phyloP scores from a whole-genome alignment of 2,113 vertebrate genomes.

The Crotophaga sulcirostris region DNA sequence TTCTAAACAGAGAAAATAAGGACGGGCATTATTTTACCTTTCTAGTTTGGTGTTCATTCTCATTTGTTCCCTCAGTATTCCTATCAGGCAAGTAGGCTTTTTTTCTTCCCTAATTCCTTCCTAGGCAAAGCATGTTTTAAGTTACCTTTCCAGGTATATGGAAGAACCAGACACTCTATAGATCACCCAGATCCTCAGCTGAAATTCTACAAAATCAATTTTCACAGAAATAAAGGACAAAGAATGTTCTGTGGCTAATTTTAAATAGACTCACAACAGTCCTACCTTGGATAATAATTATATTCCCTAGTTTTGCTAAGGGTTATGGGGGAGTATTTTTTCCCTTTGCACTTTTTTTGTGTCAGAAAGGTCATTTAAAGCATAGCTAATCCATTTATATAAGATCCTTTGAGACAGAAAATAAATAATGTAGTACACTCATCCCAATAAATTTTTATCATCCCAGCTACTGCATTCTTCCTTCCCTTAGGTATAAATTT shows the following conservation, averaged over 20 bases:
- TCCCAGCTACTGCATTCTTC: not conserved
- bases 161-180: not conserved
- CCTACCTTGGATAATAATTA: not conserved
- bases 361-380: not conserved
- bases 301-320: not conserved
- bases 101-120: not conserved
- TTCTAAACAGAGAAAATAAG: not conserved
- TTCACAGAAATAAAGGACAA: not conserved
- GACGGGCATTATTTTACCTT: not conserved
- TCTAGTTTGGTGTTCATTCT: not conserved
- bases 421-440: not conserved
- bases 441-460: conserved; percentile 22
- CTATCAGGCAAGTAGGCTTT: not conserved
- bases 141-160: not conserved
- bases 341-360: not conserved
- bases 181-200: not conserved
- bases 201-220: not conserved
- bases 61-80: not conserved
- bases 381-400: not conserved
- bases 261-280: not conserved
- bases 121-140: not conserved
- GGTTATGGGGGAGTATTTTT: not conserved
- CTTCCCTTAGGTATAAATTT: not conserved
- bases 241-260: not conserved
- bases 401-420: not conserved